phyloP scores from a whole-genome alignment of 37 sponge, comb jelly and placozoan genomes.

The Oopsacas minuta region DNA sequence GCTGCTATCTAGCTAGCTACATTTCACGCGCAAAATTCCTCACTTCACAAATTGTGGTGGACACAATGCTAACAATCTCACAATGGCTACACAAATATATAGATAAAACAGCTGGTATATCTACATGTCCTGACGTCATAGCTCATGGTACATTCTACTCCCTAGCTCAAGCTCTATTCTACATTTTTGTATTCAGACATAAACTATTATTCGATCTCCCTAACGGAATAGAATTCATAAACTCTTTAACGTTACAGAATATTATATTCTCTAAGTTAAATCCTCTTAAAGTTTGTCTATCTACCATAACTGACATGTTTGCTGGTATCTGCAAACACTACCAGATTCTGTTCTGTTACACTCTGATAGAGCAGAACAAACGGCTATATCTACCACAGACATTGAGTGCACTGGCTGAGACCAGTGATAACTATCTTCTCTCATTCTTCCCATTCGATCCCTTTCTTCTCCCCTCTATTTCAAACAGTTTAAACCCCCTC shows the following conservation, averaged over 20 bases:
- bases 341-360: conserved; percentile 77
- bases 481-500: background rate
- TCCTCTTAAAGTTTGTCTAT: conserved; percentile 52
- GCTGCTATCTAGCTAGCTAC: conserved; percentile 65
- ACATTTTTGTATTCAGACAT: conserved; percentile 62
- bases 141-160: conserved; percentile 53
- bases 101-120: background rate
- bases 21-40: conserved; percentile 67
- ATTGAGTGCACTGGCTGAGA: background rate
- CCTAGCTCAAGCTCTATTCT: conserved; percentile 58
- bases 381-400: conserved; percentile 32
- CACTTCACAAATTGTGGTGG: background rate
- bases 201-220: conserved; percentile 27
- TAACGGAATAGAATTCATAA: conserved; percentile 40
- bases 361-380: conserved; percentile 68
- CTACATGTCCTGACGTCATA: conserved; percentile 24
- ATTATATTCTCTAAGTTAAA: conserved; percentile 51
- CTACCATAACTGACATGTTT: conserved; percentile 21
- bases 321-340: conserved; percentile 10
- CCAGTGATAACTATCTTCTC: background rate
- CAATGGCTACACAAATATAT: conserved; percentile 4
- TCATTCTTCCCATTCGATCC: conserved; percentile 13
- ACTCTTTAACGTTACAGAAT: conserved; percentile 46
- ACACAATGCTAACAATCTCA: background rate
- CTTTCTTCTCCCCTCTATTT: background rate